These are phyloP conservation scores for Helleia helle DNA, from an alignment of 2,888 invertebrate genomes.

Conservation along the genomic window DNA sequence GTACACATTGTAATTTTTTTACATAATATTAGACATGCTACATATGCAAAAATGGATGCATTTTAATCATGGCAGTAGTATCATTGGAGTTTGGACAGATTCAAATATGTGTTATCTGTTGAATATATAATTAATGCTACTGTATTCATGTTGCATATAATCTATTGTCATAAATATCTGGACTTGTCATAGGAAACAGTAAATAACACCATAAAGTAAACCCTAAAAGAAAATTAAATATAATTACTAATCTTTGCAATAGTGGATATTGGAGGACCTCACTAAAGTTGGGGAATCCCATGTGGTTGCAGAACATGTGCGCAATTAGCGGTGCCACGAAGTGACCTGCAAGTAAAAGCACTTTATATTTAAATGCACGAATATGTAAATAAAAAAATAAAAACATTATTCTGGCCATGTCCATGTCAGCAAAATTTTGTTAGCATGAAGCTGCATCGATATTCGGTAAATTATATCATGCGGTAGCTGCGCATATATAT, in stretches of 20 bases:
- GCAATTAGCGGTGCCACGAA: conserved; percentile 89
- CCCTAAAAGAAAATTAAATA: conserved; percentile 82
- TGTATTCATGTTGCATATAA: conserved; percentile 66
- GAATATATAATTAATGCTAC: background rate
- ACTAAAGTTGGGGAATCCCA: conserved; percentile 93
- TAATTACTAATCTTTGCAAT: conserved; percentile 74
- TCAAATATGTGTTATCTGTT: background rate
- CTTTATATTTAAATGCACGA: too few relatives aligned
- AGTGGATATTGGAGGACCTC: conserved; percentile 60
- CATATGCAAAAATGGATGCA: too few relatives aligned
- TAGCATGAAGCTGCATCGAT: too few relatives aligned
- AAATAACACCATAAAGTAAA: conserved; percentile 84
- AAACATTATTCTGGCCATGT: too few relatives aligned
- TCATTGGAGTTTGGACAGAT: conserved; percentile 1
- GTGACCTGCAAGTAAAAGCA: conserved; percentile 78
- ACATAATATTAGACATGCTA: too few relatives aligned
- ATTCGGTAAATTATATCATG: too few relatives aligned
- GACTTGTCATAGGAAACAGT: conserved; percentile 83
- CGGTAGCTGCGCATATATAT: too few relatives aligned
- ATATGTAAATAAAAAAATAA: too few relatives aligned
- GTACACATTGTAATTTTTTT: too few relatives aligned
- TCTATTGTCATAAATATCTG: conserved; percentile 76
- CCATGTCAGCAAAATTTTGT: too few relatives aligned
- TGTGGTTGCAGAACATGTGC: conserved; percentile 96
- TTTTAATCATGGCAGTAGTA: background rate